Percentiles rank a stretch among this genome's conserved stretches.
Evolutionary conservation across 2,888 invertebrate species (phyloP).

Genomic region (Apamea anceps): DNA sequence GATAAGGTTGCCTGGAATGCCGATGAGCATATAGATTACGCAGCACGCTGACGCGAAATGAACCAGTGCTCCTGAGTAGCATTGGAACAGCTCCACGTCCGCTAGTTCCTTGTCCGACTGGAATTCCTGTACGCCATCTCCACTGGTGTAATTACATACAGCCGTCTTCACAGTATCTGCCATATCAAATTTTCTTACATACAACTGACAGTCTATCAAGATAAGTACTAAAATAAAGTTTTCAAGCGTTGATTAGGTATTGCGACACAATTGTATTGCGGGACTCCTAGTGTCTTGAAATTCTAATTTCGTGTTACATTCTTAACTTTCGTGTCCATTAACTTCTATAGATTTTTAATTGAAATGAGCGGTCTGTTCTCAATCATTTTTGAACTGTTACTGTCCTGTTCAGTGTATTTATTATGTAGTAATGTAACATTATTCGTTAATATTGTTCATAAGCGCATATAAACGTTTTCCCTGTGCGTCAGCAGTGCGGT

Average conservation of each 20-base stretch:
- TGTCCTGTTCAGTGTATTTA: conserved; percentile 14
- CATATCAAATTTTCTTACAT: neutral
- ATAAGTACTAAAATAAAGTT: neutral
- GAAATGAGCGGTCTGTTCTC: conserved; percentile 15
- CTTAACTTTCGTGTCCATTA: neutral
- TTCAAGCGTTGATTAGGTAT: neutral
- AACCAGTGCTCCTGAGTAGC: conserved; percentile 92
- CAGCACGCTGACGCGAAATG: conserved; percentile 93
- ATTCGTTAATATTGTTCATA: neutral
- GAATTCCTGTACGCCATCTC: conserved; percentile 43
- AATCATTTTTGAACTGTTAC: conserved; percentile 10
- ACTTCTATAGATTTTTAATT: neutral
- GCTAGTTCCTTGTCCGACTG: conserved; percentile 76
- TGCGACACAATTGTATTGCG: neutral
- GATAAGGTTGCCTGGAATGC: conserved; percentile 95
- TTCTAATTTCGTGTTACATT: conserved; percentile 11
- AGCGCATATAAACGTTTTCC: conserved; percentile 31
- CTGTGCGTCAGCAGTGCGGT: conserved; percentile 29
- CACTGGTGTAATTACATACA: conserved; percentile 16
- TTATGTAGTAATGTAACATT: neutral
- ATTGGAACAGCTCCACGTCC: conserved; percentile 89
- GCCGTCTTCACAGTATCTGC: conserved; percentile 6
- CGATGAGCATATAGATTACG: conserved; percentile 93
- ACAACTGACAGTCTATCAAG: neutral
- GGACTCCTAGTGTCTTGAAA: neutral